phyloP scores from a whole-genome alignment of 2,888 invertebrate species.

The Cylloceria caligata region DNA sequence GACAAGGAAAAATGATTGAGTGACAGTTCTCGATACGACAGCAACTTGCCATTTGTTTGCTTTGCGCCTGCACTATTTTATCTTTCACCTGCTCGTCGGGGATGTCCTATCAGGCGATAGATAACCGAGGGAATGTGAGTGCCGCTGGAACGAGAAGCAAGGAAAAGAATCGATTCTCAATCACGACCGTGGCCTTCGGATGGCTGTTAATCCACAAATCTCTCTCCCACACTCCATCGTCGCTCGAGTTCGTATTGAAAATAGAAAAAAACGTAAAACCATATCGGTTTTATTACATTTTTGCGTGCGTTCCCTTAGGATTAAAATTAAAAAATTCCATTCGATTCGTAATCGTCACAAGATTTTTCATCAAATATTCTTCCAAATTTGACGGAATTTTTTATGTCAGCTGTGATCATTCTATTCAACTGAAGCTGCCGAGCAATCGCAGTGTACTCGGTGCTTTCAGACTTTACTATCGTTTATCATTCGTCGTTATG shows the following conservation, averaged over 20 bases:
- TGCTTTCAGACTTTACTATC: no score
- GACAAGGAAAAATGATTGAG: constrained; percentile 62
- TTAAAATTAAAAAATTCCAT: background rate
- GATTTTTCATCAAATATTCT: background rate
- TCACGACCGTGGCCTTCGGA: constrained; percentile 71
- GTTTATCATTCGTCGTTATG: no score
- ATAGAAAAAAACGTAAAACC: background rate
- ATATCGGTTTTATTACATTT: background rate
- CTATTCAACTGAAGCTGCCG: no score
- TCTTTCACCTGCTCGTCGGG: constrained; percentile 31
- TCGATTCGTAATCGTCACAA: background rate
- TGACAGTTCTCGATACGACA: constrained; percentile 50
- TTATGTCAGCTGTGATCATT: no score
- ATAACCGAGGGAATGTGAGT: constrained; percentile 43
- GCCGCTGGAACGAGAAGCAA: background rate
- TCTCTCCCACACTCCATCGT: background rate
- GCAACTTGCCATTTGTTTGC: constrained; percentile 26
- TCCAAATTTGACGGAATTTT: no score
- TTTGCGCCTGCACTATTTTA: constrained; percentile 62
- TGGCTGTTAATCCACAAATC: constrained; percentile 7
- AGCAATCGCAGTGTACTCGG: no score
- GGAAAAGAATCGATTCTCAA: constrained; percentile 64
- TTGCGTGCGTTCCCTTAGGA: no score
- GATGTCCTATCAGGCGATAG: constrained; percentile 57
- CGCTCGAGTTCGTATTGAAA: background rate